Conservation (phyloP, 2,888 invertebrate genomes). For the Cataglyphis altisquamis region DNA sequence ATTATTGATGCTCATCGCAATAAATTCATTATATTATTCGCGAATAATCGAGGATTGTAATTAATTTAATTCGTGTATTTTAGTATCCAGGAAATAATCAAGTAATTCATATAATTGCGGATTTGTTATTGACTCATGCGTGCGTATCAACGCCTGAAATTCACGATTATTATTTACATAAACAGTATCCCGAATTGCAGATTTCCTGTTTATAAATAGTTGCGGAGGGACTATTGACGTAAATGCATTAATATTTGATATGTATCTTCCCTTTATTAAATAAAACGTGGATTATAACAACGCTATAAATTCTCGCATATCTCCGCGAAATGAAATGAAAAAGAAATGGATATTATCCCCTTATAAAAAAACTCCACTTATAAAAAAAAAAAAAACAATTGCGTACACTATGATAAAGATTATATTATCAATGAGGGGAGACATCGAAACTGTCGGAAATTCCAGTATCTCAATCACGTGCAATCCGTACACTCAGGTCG, state of each 20-base stretch:
- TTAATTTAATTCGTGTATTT: slow-evolving; percentile 2
- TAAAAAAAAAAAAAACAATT: neutral
- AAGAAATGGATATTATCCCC: neutral
- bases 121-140: neutral
- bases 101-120: neutral
- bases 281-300: neutral
- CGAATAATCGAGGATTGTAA: neutral
- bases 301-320: neutral
- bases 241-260: slow-evolving; percentile 8
- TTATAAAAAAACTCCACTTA: neutral
- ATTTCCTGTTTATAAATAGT: neutral
- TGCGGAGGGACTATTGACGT: slow-evolving; percentile 10
- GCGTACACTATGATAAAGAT: neutral
- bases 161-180: neutral
- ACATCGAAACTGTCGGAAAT: neutral
- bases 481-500: neutral
- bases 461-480: neutral
- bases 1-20: neutral
- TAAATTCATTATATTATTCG: neutral
- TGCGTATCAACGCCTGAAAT: neutral
- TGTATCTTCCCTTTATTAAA: slow-evolving; percentile 19
- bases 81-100: neutral
- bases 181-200: neutral
- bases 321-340: neutral
- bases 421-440: neutral